Conservation (phyloP, 1,140 invertebrate species). For the Metopolophium dirhodum region DNA sequence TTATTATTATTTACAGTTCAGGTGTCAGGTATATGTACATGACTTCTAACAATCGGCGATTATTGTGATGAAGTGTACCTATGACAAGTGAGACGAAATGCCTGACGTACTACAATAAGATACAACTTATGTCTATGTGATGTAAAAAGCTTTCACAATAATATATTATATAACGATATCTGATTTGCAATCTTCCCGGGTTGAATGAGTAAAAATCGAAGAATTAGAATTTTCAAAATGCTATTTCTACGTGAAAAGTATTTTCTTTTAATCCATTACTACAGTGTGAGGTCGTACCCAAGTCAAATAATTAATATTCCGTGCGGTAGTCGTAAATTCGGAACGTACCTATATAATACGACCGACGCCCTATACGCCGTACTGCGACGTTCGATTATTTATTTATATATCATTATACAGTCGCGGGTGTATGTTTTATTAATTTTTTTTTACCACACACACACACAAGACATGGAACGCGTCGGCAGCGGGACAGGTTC, state of each 20-base stretch:
- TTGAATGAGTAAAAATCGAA: neutral
- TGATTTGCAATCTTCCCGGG: neutral
- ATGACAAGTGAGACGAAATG: neutral
- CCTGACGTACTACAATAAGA: neutral
- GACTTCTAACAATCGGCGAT: neutral
- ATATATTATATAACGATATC: neutral
- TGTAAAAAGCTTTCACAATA: neutral
- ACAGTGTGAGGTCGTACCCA: too few relatives aligned
- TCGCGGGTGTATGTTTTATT: neutral
- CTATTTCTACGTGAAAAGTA: neutral
- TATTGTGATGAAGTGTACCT: neutral
- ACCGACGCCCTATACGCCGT: neutral
- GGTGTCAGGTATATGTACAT: neutral
- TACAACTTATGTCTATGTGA: neutral
- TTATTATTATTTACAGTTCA: neutral
- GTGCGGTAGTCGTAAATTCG: neutral
- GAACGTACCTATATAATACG: neutral
- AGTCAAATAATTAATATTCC: neutral
- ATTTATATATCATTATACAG: neutral
- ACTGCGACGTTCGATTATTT: neutral
- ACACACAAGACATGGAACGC: neutral
- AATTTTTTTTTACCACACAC: neutral
- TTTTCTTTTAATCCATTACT: neutral
- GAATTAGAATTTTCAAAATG: too few relatives aligned
- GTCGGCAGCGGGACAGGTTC: neutral